Base-by-base conservation (phyloP, 2,113 vertebrate species). In the Lepus americanus region DNA sequence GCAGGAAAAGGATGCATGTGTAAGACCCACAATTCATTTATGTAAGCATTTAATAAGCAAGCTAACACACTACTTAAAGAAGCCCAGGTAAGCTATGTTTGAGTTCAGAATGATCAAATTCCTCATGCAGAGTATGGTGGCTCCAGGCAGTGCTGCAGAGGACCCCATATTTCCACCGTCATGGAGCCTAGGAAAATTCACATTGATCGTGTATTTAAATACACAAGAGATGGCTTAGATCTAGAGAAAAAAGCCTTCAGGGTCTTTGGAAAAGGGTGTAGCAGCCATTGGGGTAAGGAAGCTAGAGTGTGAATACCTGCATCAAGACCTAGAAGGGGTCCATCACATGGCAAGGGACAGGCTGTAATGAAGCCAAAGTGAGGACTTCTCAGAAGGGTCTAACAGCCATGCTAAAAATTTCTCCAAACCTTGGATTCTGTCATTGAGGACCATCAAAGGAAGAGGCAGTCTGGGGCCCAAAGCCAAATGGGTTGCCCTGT, bases 381-480 rank as follows among this genome's bases (percentile, higher is more conserved):
- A 19, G 17, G 12, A 59, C 13, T 86, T 39, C 36, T 80, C 63
- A 77, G 29, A 55, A 78, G 10, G 22, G 33, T 72, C 31, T 25
- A 53, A 90, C 69, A 6, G n/a, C 27, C 27, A 22, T 51, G 49
- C 8, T 72, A 17, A 11, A 78, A 12, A 76, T 66, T 90, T 87
- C 61, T 87, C 31, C 33, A 80, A 61, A 81, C 61, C 66, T 66
- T 84, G 44, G 12, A 31, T 90, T 90, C 22, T 73, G 1, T 95
- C 39, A 70, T 1, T 64, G 88, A 76, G 44, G 70, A 14, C 23
- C 17, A 51, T 0, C 92, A 95, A 70, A 87, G 67, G 51, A 87
- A 17, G 66, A 92, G 29, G 49, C 80, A 29, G 5, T 1, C 61
- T 33, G 23, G 23, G 67, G 31, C 36, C 77, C 66, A 94, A 76